Base-by-base conservation (phyloP, 2,113 vertebrate genomes). In the Nycticebus coucang region DNA sequence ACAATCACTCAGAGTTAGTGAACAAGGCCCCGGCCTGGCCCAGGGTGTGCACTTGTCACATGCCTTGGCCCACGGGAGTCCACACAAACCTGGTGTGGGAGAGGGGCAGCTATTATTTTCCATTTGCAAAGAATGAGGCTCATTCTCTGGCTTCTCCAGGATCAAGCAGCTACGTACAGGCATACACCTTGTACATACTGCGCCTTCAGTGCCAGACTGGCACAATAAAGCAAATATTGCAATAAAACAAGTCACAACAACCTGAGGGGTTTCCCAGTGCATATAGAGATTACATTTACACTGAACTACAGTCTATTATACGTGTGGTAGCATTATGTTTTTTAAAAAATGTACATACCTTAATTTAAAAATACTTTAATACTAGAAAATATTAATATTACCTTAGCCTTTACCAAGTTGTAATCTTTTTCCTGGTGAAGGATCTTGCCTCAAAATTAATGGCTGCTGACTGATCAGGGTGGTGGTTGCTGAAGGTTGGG, bases 21-120 rank as follows among this genome's bases (percentile, higher is more conserved):
- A 71, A 5, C 7, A 35, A 80, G 45, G 28, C 13, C 13, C 41
- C 24, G 75, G 33, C 41, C n/a, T 72, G 19, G 8, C 60, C 7
- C 26, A 5, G 13, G 1, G 30, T 6, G 18, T 69, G 41, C 30
- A 37, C 37, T 22, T 45, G 7, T 64, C 17, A 7, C 1, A 0
- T 22, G 41, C 81, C 66, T 35, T 14, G 62, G 33, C 45, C 19
- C 64, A 30, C 19, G 9, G 13, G 33, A 35, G 11, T 22, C 59
- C 15, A 19, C 2, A 28, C 30, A 28, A 4, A 15, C 41, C 26
- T 24, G 14, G 24, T 10, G 3, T 50, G 37, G 28, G 1, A 11
- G 10, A 35, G 45, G 37, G 41, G 5, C 30, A 10, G 41, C 13
- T 35, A 14, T 12, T 33, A 50, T 26, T 50, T 35, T 19, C n/a